Evolutionary conservation across 1,140 invertebrate genomes (phyloP), one percentile per base, ranked within the genome.

Genomic region (Oryzaephilus surinamensis): DNA sequence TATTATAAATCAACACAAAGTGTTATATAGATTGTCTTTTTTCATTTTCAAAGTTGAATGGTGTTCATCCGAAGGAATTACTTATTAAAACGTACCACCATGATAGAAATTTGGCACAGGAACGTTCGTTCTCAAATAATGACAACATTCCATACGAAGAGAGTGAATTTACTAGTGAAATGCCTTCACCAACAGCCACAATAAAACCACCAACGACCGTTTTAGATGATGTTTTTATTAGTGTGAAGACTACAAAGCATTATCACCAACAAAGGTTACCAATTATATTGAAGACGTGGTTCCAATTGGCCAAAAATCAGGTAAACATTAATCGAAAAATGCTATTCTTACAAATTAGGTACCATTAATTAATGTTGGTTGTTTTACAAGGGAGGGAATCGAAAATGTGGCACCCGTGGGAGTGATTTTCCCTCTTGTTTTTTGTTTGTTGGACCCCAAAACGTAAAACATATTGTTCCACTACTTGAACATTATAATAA

Each of bases 271-370:
- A 78, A 18, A 72, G 92, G 43, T 58, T 96, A 44, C 81, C 85
- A n/a, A 73, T 88, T 38, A 84, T 95, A 51, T 73, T 95, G 55
- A 79, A 82, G 60, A 95, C 91, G 41, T 95, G 92, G 92, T 93
- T 91, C 61, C 82, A 84, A 60, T 69, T 92, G 44, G 89, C 89
- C 21, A 83, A 77, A 62, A 72, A 88, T 59, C 88, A 93, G 84
- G 89, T 93, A 70, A 37, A n/a, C 16, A 13, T 11, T 27, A 15
- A n/a, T 12, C n/a, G 13, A 26, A n/a, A n/a, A n/a, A n/a, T n/a
- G n/a, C n/a, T n/a, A n/a, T n/a, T n/a, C n/a, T n/a, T n/a, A n/a
- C n/a, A n/a, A n/a, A n/a, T n/a, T n/a, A n/a, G n/a, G n/a, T n/a
- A n/a, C n/a, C n/a, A n/a, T n/a, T 24, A 3, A 24, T 11, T 24